These are phyloP conservation scores for Pipistrellus nathusii DNA, from an alignment of 2,797 vertebrate genomes.

Conservation along the genomic window DNA sequence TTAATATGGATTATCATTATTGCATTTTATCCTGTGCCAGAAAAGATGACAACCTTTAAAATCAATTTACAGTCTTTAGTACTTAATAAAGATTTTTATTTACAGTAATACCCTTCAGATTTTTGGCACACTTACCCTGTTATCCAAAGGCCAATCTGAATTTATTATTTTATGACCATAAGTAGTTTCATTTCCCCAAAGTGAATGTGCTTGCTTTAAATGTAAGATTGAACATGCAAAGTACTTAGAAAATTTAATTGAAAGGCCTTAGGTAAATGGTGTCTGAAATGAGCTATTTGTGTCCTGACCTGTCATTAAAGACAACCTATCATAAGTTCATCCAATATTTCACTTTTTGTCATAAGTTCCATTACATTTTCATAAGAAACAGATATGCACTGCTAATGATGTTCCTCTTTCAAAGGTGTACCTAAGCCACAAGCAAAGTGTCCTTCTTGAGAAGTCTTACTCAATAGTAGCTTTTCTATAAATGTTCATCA, in stretches of 20 bases:
- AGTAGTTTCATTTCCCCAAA: constrained; percentile 79
- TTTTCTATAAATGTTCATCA: background rate
- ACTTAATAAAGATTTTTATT: constrained; percentile 79
- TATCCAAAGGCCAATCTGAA: constrained; percentile 75
- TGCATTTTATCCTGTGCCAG: constrained; percentile 69
- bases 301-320: constrained; percentile 70
- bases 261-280: constrained; percentile 78
- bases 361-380: constrained; percentile 75
- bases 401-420: constrained; percentile 36
- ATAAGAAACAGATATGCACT: constrained; percentile 52
- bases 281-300: constrained; percentile 67
- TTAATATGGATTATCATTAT: constrained; percentile 73
- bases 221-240: constrained; percentile 58
- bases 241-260: constrained; percentile 78
- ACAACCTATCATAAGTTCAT: constrained; percentile 61
- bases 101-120: constrained; percentile 76
- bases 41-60: constrained; percentile 68
- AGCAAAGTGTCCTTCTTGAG: constrained; percentile 18
- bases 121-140: constrained; percentile 63
- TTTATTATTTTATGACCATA: constrained; percentile 75
- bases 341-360: constrained; percentile 67
- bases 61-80: constrained; percentile 71
- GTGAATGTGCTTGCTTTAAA: constrained; percentile 68
- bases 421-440: constrained; percentile 28
- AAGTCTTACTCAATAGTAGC: background rate